A percentile compares a stretch with the other conserved stretches of the same genome.
phyloP scores from a whole-genome alignment of 2,888 invertebrate species.

The Drosophila pseudotakahashii region DNA sequence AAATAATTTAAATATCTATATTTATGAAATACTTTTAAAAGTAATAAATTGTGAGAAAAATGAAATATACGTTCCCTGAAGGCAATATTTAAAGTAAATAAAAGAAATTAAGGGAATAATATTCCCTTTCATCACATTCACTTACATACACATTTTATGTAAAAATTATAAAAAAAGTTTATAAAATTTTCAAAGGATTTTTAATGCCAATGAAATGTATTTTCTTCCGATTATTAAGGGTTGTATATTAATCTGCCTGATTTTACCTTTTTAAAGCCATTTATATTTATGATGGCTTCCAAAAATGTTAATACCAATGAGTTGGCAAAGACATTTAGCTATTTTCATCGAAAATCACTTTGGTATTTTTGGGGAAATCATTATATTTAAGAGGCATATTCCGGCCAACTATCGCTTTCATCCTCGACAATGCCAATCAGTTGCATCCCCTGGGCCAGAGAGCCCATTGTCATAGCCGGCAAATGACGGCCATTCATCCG shows the following conservation, averaged over 20 bases:
- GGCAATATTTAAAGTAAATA: no score
- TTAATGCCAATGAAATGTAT: no score
- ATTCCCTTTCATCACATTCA: no score
- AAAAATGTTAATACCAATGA: slow-evolving; percentile 2
- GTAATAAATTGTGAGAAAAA: no score
- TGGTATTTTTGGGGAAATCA: slow-evolving; percentile 41
- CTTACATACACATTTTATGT: no score
- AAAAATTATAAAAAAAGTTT: no score
- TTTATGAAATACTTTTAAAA: no score
- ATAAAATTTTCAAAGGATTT: no score
- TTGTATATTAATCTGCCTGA: not conserved
- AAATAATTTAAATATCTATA: no score
- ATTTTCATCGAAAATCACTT: slow-evolving; percentile 26
- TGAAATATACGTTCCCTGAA: no score
- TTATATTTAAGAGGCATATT: slow-evolving; percentile 51
- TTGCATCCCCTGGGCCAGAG: slow-evolving; percentile 39
- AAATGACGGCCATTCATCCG: slow-evolving; percentile 49
- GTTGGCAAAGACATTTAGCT: slow-evolving; percentile 15
- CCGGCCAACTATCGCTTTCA: slow-evolving; percentile 45
- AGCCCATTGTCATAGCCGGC: slow-evolving; percentile 20
- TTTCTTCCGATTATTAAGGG: no score
- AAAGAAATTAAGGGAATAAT: no score
- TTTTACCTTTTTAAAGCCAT: not conserved
- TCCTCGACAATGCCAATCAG: slow-evolving; percentile 45
- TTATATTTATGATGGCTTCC: not conserved